Evolutionary conservation across 2,888 invertebrate species (phyloP).

Genomic region (Diaperis boleti): DNA sequence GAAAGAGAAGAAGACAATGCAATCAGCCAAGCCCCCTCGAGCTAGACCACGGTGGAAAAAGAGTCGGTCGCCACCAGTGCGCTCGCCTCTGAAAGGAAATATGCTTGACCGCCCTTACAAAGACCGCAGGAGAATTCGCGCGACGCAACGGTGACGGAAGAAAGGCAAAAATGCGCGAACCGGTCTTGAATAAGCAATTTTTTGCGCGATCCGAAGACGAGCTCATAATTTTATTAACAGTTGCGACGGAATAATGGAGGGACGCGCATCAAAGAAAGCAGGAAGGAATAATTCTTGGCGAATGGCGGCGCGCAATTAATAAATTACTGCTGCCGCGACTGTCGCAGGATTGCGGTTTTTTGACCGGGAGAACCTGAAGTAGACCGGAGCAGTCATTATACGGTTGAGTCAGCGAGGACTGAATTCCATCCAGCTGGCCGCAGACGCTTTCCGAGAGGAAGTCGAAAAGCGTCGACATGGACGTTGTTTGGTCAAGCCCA

Average conservation of each 20-base stretch:
- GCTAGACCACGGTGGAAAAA: too few relatives aligned
- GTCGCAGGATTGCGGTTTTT: conserved; percentile 4
- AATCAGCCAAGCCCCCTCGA: too few relatives aligned
- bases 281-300: conserved; percentile 18
- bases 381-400: conserved; percentile 4
- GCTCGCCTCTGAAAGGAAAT: too few relatives aligned
- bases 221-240: neutral
- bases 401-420: neutral
- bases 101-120: conserved; percentile 26
- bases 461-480: neutral
- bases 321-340: conserved; percentile 13
- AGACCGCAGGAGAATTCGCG: neutral
- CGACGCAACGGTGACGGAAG: too few relatives aligned
- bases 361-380: neutral
- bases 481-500: neutral
- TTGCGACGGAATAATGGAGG: too few relatives aligned
- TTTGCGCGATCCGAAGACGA: too few relatives aligned
- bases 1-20: too few relatives aligned
- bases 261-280: conserved; percentile 20
- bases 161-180: too few relatives aligned
- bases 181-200: too few relatives aligned
- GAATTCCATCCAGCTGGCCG: neutral
- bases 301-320: conserved; percentile 17
- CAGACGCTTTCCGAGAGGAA: too few relatives aligned
- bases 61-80: too few relatives aligned